phyloP scores from a whole-genome alignment of 2,888 invertebrate species.

The Philopedon plagiatum region DNA sequence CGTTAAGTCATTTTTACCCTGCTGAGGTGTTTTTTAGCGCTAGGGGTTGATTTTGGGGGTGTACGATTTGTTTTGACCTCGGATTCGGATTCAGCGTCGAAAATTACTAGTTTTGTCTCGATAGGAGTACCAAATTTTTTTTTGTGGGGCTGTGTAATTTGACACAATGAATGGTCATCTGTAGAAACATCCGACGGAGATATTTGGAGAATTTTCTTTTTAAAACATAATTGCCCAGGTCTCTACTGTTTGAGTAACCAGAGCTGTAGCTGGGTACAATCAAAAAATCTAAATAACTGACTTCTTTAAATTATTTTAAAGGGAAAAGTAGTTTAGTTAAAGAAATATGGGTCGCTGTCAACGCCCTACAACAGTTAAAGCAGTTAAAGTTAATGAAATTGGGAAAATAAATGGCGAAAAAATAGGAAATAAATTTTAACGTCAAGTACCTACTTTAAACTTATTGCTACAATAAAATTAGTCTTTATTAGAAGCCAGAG shows the following conservation, averaged over 20 bases:
- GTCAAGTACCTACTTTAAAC: conserved; percentile 27
- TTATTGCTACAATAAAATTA: conserved; percentile 22
- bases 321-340: conserved; percentile 24
- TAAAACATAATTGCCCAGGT: too few relatives aligned
- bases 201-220: too few relatives aligned
- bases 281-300: background rate
- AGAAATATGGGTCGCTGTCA: conserved; percentile 35
- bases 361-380: conserved; percentile 19
- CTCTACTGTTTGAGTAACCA: background rate
- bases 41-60: too few relatives aligned
- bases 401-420: conserved; percentile 34
- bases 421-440: conserved; percentile 15
- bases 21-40: too few relatives aligned
- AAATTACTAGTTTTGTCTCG: too few relatives aligned
- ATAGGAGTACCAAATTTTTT: too few relatives aligned
- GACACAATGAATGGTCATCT: too few relatives aligned
- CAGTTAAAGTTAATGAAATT: conserved; percentile 39
- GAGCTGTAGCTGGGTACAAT: background rate
- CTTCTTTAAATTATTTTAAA: background rate
- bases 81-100: too few relatives aligned
- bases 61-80: too few relatives aligned
- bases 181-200: too few relatives aligned
- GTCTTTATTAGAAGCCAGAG: background rate
- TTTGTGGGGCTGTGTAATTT: too few relatives aligned
- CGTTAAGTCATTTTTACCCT: too few relatives aligned